These are phyloP conservation scores for Antheraea assamensis DNA, from an alignment of 2,888 invertebrate species.

Conservation along the genomic window DNA sequence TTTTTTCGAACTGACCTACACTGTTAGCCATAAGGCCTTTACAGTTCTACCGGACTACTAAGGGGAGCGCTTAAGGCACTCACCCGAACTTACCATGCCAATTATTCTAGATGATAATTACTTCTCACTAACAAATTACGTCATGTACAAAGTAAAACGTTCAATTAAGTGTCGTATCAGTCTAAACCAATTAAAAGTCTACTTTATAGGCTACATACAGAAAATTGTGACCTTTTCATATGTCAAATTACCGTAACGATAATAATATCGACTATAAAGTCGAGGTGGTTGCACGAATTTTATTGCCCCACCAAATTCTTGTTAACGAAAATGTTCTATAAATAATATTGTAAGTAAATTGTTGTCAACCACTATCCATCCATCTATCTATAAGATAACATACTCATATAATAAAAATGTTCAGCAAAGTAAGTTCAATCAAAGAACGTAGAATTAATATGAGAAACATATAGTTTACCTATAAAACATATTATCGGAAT, in stretches of 20 bases:
- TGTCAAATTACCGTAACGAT: constrained; percentile 1
- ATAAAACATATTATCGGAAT: background rate
- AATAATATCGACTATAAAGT: too few relatives aligned
- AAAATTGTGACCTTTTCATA: background rate
- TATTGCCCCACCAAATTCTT: constrained; percentile 34
- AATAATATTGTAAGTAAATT: constrained; percentile 36
- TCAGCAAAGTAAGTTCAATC: constrained; percentile 43
- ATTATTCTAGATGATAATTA: background rate
- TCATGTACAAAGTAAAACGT: background rate
- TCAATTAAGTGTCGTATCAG: background rate
- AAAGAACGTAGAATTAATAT: background rate
- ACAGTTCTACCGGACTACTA: too few relatives aligned
- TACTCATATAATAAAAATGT: constrained; percentile 39
- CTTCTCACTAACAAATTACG: background rate
- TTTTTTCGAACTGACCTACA: too few relatives aligned
- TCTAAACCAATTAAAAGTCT: background rate
- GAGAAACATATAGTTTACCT: background rate
- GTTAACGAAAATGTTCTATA: constrained; percentile 26
- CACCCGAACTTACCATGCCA: too few relatives aligned
- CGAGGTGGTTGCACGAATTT: background rate
- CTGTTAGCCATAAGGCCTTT: too few relatives aligned
- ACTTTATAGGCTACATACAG: background rate
- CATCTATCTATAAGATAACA: constrained; percentile 25
- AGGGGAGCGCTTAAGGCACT: too few relatives aligned
- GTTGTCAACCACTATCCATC: constrained; percentile 39